Evolutionary conservation across 2,888 invertebrate species (phyloP), one percentile per base, ranked within the genome.

Genomic region (Aethes cnicana): DNA sequence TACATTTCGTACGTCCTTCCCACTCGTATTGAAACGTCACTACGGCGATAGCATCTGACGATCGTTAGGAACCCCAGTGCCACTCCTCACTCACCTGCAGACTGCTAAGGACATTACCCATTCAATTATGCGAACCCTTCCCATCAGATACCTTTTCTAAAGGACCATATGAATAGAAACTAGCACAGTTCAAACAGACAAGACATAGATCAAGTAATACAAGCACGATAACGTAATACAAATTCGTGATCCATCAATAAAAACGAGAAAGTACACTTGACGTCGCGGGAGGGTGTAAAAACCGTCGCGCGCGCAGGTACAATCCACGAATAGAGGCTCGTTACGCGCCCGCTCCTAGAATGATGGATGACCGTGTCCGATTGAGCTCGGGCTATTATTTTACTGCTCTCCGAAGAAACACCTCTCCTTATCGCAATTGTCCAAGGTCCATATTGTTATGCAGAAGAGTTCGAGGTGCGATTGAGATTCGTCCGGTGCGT

Each of bases 21-120:
- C 59, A 60, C 37, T 17, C 73, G 85, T 88, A 89, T 89, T 89
- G 89, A 89, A 89, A 85, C 81, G 88, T 88, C 89, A 84, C 71
- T 69, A 66, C 55, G 57, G 58, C 57, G 89, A 88, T 88, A 84
- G 61, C 66, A 88, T 86, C 86, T 70, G 62, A 66, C 67, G 78
- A 79, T 86, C 85, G 85, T 86, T 86, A 87, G 75, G 67, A 69
- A 68, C 64, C 62, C 69, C 63, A 47, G 23, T 37, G 52, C 46
- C 52, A 52, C 39, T 50, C 50, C 37, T 69, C 67, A 66, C 64
- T 69, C 71, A 72, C 69, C 70, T 66, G 69, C 66, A 66, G 69
- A 77, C 66, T 59, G 62, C 61, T 58, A 59, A 56, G 61, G 68
- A 69, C 77, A 84, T 86, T 79, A 83, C 74, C 73, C 80, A 87